phyloP scores from a whole-genome alignment of 2,113 vertebrate genomes.

The Vidua macroura region DNA sequence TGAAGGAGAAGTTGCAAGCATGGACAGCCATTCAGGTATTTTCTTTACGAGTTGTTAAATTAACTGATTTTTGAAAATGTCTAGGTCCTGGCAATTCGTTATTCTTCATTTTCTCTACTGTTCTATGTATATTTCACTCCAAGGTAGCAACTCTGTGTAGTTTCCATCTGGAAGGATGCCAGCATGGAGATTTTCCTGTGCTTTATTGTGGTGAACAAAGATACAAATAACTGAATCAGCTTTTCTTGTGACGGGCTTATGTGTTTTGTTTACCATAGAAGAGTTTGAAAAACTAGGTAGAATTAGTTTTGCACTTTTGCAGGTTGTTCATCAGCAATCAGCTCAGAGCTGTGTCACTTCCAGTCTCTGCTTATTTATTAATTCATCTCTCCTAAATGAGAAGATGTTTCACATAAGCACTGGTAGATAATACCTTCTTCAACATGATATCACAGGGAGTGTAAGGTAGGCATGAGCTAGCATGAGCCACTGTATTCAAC shows the following conservation, averaged over 20 bases:
- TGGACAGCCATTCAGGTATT: background rate
- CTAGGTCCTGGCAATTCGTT: background rate
- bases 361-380: background rate
- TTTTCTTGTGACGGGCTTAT: background rate
- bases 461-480: background rate
- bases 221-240: background rate
- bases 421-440: background rate
- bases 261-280: background rate
- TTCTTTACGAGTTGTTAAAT: background rate
- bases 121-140: background rate
- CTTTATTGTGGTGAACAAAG: background rate
- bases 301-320: background rate
- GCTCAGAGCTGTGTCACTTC: background rate
- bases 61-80: background rate
- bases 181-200: background rate
- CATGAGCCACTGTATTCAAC: background rate
- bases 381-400: background rate
- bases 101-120: background rate
- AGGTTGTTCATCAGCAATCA: background rate
- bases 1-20: background rate
- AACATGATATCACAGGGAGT: rapidly evolving
- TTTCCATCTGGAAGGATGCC: background rate
- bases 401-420: background rate
- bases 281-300: background rate
- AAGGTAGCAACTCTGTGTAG: background rate